Evolutionary conservation across 2,113 vertebrate genomes (phyloP), one percentile per base, ranked within the genome.

Genomic region (Setophaga kirtlandii): DNA sequence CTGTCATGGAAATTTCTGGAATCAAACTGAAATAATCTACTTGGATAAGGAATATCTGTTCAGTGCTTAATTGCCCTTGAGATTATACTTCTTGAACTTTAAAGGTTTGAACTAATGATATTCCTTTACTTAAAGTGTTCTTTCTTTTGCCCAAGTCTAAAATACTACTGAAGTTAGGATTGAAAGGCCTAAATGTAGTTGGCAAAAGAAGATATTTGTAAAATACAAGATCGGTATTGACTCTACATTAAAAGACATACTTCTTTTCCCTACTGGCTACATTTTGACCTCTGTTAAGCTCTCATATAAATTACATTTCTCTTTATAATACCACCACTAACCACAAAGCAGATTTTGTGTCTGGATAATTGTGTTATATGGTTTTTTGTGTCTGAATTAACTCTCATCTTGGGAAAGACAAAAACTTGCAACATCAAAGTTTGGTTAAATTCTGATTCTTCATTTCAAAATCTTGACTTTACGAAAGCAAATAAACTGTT

Each of bases 281-380:
- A 53, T 94, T 96, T 91, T 94, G 82, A 95, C 91, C 68, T 97
- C 97, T 96, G 71, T 88, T 96, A 73, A 93, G 58, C 59, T 95
- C 49, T 91, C 49, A 94, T 58, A 78, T 89, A 93, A 92, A 93
- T 91, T 90, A 60, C 73, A 55, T 96, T 96, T 96, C 41, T 87
- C 89, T 96, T 94, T 85, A 73, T 95, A 82, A 92, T 94, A 84
- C 30, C 65, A 58, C 83, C 90, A 52, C 47, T 96, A 86, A 94
- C 85, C 56, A 80, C 41, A 89, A 33, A 47, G 12, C 67, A 87
- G 73, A 80, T 94, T 90, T 93, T 96, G 39, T 83, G 35, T 46
- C 82, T 94, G 73, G 35, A 33, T 83, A 80, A 83, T 92, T 90
- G 35, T 68, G 44, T 90, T 96, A 83, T 49, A 86, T 70, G 53